These are phyloP conservation scores for Dufourea novaeangliae DNA, from an alignment of 1,140 invertebrate species.

Conservation along the genomic window DNA sequence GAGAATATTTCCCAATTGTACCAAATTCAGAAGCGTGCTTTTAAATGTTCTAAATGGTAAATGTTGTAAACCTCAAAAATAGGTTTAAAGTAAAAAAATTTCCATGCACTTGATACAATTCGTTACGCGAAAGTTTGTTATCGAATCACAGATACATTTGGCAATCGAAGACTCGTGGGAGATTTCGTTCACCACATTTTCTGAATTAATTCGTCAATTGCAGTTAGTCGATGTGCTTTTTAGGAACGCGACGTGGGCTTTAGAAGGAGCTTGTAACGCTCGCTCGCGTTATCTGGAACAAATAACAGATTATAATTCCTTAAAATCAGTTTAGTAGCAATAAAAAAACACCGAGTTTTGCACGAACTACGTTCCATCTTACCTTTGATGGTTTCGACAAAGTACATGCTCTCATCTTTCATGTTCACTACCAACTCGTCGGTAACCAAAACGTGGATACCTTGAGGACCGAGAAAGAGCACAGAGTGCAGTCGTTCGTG, in stretches of 20 bases:
- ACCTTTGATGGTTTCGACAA: slow-evolving; percentile 83
- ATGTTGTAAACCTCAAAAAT: too few relatives aligned
- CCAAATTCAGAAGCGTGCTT: too few relatives aligned
- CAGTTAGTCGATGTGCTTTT: not conserved
- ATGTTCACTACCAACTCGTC: slow-evolving; percentile 88
- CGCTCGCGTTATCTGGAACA: slow-evolving; percentile 70
- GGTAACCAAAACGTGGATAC: slow-evolving; percentile 88
- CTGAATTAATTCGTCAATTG: not conserved
- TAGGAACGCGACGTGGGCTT: slow-evolving; percentile 59
- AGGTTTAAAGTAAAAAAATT: too few relatives aligned
- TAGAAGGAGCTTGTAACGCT: slow-evolving; percentile 71
- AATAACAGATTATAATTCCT: slow-evolving; percentile 7
- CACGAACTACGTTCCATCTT: slow-evolving; percentile 27
- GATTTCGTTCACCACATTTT: not conserved
- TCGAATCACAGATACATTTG: slow-evolving; percentile 39
- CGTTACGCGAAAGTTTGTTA: not conserved
- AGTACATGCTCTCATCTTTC: slow-evolving; percentile 85
- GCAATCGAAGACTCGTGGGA: slow-evolving; percentile 7
- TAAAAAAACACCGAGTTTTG: not conserved
- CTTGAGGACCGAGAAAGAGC: slow-evolving; percentile 88
- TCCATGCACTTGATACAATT: not conserved
- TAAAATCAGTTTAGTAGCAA: not conserved
- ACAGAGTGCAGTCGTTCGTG: slow-evolving; percentile 84
- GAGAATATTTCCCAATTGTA: too few relatives aligned
- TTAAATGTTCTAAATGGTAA: too few relatives aligned